Evolutionary conservation across 1,140 invertebrate genomes (phyloP).

Genomic region (Drosophila ohnishii): DNA sequence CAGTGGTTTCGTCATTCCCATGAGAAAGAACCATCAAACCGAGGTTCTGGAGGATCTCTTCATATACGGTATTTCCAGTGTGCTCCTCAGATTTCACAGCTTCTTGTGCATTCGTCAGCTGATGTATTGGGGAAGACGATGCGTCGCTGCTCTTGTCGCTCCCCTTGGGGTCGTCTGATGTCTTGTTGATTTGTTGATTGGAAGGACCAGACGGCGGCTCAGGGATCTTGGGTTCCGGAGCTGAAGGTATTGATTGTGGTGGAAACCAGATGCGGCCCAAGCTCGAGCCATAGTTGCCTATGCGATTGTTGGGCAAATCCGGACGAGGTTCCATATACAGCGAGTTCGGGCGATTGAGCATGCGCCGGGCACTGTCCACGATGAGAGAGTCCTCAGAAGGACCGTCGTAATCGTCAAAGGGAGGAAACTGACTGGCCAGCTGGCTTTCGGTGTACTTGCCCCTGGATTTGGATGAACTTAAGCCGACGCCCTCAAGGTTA

Average conservation of each 20-base stretch:
- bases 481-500: constrained; percentile 30
- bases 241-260: neutral
- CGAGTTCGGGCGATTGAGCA: constrained; percentile 34
- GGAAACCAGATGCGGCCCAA: constrained; percentile 4
- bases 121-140: constrained; percentile 2
- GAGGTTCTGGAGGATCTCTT: neutral
- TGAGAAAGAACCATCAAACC: neutral
- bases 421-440: constrained; percentile 51
- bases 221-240: neutral
- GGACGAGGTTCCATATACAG: constrained; percentile 21
- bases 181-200: neutral
- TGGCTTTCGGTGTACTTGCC: neutral
- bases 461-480: neutral
- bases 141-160: neutral
- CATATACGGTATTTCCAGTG: neutral
- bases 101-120: neutral
- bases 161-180: neutral
- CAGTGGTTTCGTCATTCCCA: neutral
- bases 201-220: neutral
- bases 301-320: constrained; percentile 31
- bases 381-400: constrained; percentile 63
- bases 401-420: constrained; percentile 58
- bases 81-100: neutral
- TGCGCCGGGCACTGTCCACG: constrained; percentile 21
- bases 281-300: constrained; percentile 11